A percentile compares a stretch with the other conserved stretches of the same genome.
phyloP scores from a whole-genome alignment of 2,797 vertebrate genomes.

The Dryobates pubescens region DNA sequence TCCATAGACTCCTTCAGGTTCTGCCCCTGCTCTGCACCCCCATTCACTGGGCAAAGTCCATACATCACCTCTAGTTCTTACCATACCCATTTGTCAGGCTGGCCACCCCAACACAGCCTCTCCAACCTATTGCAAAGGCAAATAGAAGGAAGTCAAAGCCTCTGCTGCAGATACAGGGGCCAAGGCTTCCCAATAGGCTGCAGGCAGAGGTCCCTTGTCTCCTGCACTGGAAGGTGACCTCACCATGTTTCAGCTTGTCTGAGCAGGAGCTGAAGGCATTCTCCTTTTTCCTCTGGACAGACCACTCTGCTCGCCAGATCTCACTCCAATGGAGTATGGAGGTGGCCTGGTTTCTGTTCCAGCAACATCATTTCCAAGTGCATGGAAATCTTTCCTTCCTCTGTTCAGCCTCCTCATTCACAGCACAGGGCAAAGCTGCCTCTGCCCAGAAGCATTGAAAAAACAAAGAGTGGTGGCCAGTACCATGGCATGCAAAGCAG shows the following conservation, averaged over 20 bases:
- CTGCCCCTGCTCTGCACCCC: background rate
- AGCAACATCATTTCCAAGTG: background rate
- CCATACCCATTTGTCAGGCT: background rate
- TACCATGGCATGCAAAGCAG: background rate
- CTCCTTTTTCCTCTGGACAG: background rate
- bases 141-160: background rate
- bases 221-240: background rate
- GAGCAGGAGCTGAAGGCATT: background rate
- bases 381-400: background rate
- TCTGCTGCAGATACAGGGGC: background rate
- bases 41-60: background rate
- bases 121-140: background rate
- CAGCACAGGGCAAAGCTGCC: background rate
- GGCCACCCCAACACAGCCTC: background rate
- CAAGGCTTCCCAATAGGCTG: fast-evolving
- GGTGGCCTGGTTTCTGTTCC: background rate
- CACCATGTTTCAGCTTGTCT: background rate
- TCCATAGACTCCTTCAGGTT: background rate
- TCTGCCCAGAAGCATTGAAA: background rate
- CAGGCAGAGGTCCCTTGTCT: fast-evolving
- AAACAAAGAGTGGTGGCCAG: background rate
- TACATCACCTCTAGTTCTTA: background rate
- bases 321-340: background rate
- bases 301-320: background rate
- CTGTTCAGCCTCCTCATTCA: background rate